Conservation (phyloP, 2,797 vertebrate genomes). For the Ptychadena robeensis region DNA sequence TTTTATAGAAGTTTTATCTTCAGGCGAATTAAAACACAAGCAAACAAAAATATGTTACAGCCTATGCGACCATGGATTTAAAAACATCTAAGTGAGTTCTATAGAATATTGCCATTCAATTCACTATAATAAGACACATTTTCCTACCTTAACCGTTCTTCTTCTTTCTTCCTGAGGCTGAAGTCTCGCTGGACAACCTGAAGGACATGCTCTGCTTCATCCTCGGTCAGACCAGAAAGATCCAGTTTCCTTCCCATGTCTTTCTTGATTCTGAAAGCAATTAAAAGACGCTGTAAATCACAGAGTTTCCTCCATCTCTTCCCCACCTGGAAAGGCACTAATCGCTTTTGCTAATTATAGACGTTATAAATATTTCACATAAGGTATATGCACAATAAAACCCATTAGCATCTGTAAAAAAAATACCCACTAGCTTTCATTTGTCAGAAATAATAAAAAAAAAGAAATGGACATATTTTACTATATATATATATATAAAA, state of each 20-base stretch:
- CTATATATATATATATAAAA: neutral
- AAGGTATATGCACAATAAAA: constrained; percentile 43
- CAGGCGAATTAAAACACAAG: too few species aligned
- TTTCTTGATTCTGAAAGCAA: constrained; percentile 18
- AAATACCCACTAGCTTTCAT: neutral
- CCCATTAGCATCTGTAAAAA: constrained; percentile 47
- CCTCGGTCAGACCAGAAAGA: constrained; percentile 90
- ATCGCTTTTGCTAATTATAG: constrained; percentile 42
- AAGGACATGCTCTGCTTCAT: constrained; percentile 93
- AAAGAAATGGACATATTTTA: neutral
- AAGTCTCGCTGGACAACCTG: constrained; percentile 96
- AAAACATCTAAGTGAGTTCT: too few species aligned
- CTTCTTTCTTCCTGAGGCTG: constrained; percentile 92
- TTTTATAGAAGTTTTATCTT: too few species aligned
- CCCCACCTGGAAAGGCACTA: constrained; percentile 20
- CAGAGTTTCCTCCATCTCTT: constrained; percentile 21
- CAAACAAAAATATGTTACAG: too few species aligned
- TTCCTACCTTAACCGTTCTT: constrained; percentile 90
- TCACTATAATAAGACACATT: too few species aligned
- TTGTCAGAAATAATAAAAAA: neutral
- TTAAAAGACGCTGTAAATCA: constrained; percentile 65
- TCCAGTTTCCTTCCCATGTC: constrained; percentile 94
- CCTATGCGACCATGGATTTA: too few species aligned
- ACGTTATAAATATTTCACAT: constrained; percentile 49
- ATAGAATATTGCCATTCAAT: too few species aligned